A percentile compares a stretch with the other conserved stretches of the same genome.
phyloP scores from a whole-genome alignment of 2,797 vertebrate genomes.

The Poecilia gillii region DNA sequence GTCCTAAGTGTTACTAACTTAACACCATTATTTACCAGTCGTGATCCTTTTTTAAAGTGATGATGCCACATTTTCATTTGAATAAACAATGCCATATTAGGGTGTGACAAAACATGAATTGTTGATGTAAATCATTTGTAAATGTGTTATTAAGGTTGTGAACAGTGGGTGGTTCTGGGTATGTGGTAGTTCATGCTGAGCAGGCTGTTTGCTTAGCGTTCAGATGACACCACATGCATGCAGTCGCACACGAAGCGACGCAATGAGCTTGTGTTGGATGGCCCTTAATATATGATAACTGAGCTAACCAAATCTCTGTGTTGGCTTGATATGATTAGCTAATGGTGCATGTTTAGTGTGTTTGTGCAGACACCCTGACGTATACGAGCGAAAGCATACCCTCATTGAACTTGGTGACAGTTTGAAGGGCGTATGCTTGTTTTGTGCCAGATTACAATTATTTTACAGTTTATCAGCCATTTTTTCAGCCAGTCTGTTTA shows the following conservation, averaged over 20 bases:
- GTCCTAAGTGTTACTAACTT: background rate
- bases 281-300: conserved; percentile 47
- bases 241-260: conserved; percentile 14
- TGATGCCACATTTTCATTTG: conserved; percentile 10
- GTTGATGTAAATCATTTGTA: conserved; percentile 43
- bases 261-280: conserved; percentile 54
- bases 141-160: conserved; percentile 29
- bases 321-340: conserved; percentile 48
- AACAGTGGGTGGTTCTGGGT: conserved; percentile 26
- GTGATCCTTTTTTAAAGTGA: background rate
- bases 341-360: conserved; percentile 54
- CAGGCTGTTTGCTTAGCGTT: conserved; percentile 39
- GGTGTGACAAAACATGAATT: conserved; percentile 32
- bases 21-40: background rate
- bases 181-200: conserved; percentile 41
- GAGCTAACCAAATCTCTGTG: conserved; percentile 49
- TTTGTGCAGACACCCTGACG: conserved; percentile 16
- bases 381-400: conserved; percentile 15
- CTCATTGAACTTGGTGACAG: conserved; percentile 20
- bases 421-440: conserved; percentile 8
- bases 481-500: conserved; percentile 56
- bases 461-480: conserved; percentile 50
- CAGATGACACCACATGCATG: conserved; percentile 43
- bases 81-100: conserved; percentile 23
- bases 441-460: conserved; percentile 5